Percentiles rank a stretch among this genome's conserved stretches.
Evolutionary conservation across 2,113 vertebrate genomes (phyloP).

Genomic region (Hucho hucho): DNA sequence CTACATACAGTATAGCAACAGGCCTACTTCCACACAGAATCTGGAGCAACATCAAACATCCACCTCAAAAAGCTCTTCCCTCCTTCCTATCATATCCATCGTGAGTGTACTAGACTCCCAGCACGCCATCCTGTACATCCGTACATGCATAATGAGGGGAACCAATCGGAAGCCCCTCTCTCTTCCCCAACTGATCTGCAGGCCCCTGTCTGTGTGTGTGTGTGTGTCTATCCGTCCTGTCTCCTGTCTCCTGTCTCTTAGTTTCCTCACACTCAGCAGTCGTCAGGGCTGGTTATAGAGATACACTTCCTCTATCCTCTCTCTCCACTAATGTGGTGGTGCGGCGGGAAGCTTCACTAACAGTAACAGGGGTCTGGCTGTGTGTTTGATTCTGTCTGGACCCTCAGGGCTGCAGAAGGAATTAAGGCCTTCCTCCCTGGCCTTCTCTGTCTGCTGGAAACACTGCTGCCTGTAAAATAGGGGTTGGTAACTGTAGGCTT

Average conservation of each 20-base stretch:
- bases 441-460: conserved; percentile 1
- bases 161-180: not conserved
- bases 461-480: conserved; percentile 13
- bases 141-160: not conserved
- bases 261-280: conserved; percentile 20
- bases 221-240: not conserved
- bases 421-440: not conserved
- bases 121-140: not conserved
- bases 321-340: conserved; percentile 51
- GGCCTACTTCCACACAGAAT: not conserved
- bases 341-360: conserved; percentile 46
- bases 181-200: not conserved
- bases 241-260: conserved; percentile 11
- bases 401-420: conserved; percentile 40
- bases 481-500: not conserved
- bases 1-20: too few species aligned
- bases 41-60: not conserved
- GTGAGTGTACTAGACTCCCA: not conserved
- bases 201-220: not conserved
- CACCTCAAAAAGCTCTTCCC: not conserved
- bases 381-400: conserved; percentile 42
- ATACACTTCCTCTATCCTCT: conserved; percentile 54
- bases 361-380: conserved; percentile 32
- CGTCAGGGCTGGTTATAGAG: conserved; percentile 50
- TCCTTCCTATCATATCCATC: not conserved